Conservation (phyloP, 2,888 invertebrate genomes). For the Cistogaster globosa region DNA sequence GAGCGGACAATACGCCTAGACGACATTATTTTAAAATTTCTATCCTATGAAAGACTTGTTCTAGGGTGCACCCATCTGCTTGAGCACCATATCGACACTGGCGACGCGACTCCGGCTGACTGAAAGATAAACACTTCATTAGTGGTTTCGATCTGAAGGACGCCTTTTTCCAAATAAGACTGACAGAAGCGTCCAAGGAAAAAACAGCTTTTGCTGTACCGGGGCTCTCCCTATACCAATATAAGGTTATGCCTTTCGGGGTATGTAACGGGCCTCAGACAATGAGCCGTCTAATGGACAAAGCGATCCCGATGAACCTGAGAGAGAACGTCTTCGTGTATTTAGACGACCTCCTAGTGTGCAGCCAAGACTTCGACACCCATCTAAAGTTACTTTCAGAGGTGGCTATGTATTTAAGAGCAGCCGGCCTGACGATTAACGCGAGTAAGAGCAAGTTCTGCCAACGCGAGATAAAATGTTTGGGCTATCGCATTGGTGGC, state of each 20-base stretch:
- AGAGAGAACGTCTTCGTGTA: conserved; percentile 34
- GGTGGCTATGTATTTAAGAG: conserved; percentile 4
- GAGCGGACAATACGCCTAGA: no score
- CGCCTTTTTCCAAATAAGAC: conserved; percentile 46
- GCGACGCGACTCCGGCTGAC: no score
- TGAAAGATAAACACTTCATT: no score
- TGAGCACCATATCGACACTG: no score
- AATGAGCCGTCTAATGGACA: no score
- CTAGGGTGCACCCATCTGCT: no score
- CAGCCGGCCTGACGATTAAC: conserved; percentile 53
- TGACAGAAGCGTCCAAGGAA: conserved; percentile 42
- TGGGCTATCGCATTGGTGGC: conserved; percentile 45
- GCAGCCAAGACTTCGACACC: neutral
- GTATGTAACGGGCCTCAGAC: no score
- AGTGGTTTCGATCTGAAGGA: no score
- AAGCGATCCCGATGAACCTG: neutral
- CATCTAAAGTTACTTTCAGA: conserved; percentile 12
- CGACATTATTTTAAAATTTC: no score
- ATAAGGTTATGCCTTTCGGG: no score
- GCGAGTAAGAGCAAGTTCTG: neutral
- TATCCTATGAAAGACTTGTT: no score
- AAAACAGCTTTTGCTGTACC: neutral
- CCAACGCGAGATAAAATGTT: conserved; percentile 20
- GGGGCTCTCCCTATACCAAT: no score
- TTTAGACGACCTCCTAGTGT: conserved; percentile 23